These are phyloP conservation scores for Penaeus japonicus DNA, from an alignment of 1,140 invertebrate species.

Conservation along the genomic window DNA sequence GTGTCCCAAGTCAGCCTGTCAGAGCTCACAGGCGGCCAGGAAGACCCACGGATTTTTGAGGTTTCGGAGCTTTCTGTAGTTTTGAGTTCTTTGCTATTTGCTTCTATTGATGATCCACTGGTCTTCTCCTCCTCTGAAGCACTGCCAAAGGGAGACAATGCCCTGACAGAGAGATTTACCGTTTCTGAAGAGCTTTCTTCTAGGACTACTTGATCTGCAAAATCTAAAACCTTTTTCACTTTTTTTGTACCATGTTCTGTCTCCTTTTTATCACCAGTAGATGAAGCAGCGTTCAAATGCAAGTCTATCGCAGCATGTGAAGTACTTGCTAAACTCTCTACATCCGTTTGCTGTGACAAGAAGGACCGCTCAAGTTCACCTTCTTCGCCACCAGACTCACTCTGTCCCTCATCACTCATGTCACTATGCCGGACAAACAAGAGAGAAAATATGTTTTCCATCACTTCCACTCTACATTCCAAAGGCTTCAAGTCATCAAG, in stretches of 20 bases:
- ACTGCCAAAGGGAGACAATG: background rate
- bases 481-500: constrained; percentile 27
- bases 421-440: constrained; percentile 47
- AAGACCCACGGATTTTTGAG: background rate
- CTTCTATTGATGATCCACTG: background rate
- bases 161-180: background rate
- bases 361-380: constrained; percentile 33
- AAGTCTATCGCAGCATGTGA: background rate
- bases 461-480: constrained; percentile 32
- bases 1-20: background rate
- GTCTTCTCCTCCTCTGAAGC: background rate
- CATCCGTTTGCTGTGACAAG: constrained; percentile 25
- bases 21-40: background rate
- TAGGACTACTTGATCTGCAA: constrained; percentile 20
- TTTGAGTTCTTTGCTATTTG: background rate
- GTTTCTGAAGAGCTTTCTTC: background rate
- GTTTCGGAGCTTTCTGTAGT: background rate
- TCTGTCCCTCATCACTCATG: constrained; percentile 42
- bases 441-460: constrained; percentile 46
- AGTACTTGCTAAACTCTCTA: constrained; percentile 29
- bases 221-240: background rate
- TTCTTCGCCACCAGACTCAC: constrained; percentile 34
- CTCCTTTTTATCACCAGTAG: no score
- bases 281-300: no score
- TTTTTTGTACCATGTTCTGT: background rate